A percentile compares a stretch with the other conserved stretches of the same genome.
phyloP scores from a whole-genome alignment of 2,797 vertebrate genomes.

The Botia kubotai region DNA sequence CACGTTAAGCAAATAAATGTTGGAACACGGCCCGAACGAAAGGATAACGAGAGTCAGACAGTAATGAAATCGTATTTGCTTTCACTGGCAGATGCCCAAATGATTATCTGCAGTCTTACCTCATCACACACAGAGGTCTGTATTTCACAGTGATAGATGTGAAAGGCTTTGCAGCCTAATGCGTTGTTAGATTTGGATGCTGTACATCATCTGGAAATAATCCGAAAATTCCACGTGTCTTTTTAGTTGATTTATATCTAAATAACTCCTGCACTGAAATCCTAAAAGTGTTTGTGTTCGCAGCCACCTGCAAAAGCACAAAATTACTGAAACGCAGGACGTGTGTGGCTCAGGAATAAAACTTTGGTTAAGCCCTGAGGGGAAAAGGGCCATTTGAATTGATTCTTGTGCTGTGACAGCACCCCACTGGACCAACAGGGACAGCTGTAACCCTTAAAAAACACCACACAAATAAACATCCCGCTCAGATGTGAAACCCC shows the following conservation, averaged over 20 bases:
- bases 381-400: constrained; percentile 9
- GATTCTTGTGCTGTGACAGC: constrained; percentile 37
- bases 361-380: constrained; percentile 34
- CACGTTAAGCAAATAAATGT: constrained; percentile 53
- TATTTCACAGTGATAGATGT: constrained; percentile 39
- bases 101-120: constrained; percentile 43
- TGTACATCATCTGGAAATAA: constrained; percentile 42
- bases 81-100: constrained; percentile 53
- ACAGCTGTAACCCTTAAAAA: constrained; percentile 53
- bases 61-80: constrained; percentile 55
- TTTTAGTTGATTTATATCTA: constrained; percentile 23
- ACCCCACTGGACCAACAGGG: constrained; percentile 42
- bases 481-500: constrained; percentile 3
- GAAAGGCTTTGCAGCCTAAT: constrained; percentile 42
- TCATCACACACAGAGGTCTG: constrained; percentile 38
- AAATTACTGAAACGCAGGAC: neutral
- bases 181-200: constrained; percentile 40
- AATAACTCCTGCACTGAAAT: constrained; percentile 28
- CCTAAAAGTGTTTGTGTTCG: constrained; percentile 30
- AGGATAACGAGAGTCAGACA: constrained; percentile 37
- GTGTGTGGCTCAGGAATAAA: constrained; percentile 22
- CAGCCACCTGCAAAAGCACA: constrained; percentile 42
- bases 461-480: constrained; percentile 39
- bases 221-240: constrained; percentile 32
- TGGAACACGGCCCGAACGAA: constrained; percentile 24